Evolutionary conservation across 2,888 invertebrate genomes (phyloP), one percentile per base, ranked within the genome.

Genomic region (Reticulitermes lucifugus): DNA sequence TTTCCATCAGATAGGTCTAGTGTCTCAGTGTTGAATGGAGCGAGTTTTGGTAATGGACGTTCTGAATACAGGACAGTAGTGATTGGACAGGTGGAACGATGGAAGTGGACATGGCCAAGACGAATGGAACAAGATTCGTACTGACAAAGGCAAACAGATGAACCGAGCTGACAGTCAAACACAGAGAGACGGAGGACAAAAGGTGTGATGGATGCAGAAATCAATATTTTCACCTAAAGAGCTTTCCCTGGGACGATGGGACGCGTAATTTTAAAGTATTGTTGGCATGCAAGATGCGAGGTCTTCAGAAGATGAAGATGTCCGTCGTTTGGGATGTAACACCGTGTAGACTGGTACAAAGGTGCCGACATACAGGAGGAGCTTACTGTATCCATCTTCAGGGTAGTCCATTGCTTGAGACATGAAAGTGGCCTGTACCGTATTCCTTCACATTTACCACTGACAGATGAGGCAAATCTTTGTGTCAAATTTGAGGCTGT

Each of bases 31-130:
- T n/a, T 65, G 65, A 65, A 65, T 65, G 5, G 25, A 65, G 65
- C 25, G 65, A n/a, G 65, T n/a, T 65, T 25, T 65, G 65, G 65
- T 65, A 65, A 65, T 65, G 65, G 65, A n/a, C 9, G 73, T 9
- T 21, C 2, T 73, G 73, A 73, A 73, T 73, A 22, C 29, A 73
- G 41, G 14, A 18, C 73, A 25, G 12, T 73, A 0, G 35, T 41
- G 73, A 73, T 73, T 73, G 73, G 73, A 73, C 73, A 73, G 73
- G 35, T 73, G 41, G 25, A 65, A 55, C 18, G 65, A 65, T 65
- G 65, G 60, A 65, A 65, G 65, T 65, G 35, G 73, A 73, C 73
- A 22, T 35, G 21, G 73, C 25, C 35, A 73, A 73, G 73, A 73
- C 73, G 73, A 73, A 73, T 73, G 73, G 41, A 29, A 41, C 21